phyloP scores from a whole-genome alignment of 1,140 invertebrate genomes.

The Drosophila nikananu region DNA sequence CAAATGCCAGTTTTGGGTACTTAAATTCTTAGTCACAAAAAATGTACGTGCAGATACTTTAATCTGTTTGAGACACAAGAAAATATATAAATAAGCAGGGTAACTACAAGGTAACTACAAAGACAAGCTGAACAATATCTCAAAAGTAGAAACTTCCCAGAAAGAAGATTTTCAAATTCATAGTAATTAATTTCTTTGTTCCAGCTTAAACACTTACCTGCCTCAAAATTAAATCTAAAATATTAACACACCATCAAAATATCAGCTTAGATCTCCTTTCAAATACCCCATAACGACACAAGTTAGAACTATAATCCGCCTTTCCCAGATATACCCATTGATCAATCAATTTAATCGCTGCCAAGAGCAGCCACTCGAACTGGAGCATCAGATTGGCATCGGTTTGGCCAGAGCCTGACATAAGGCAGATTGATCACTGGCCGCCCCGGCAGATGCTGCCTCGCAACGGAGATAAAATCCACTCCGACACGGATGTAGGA shows the following conservation, averaged over 20 bases:
- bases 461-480: constrained; percentile 16
- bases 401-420: constrained; percentile 47
- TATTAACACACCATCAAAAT: not conserved
- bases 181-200: not conserved
- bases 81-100: no score
- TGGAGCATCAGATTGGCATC: constrained; percentile 57
- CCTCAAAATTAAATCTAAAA: no score
- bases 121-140: not conserved
- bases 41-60: not conserved
- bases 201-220: no score
- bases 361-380: constrained; percentile 31
- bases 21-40: not conserved
- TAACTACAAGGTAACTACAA: no score
- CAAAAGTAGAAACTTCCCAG: no score
- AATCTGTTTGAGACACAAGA: not conserved
- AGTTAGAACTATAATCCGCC: constrained; percentile 9
- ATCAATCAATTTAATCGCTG: constrained; percentile 48
- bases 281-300: not conserved
- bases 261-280: not conserved
- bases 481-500: constrained; percentile 10
- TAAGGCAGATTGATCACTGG: constrained; percentile 78
- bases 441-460: constrained; percentile 33
- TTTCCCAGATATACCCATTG: constrained; percentile 4
- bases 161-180: not conserved
- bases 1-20: not conserved